A percentile compares a stretch with the other conserved stretches of the same genome.
Conservation (phyloP, 2,888 invertebrate species). For the Drosophila melanocephala region DNA sequence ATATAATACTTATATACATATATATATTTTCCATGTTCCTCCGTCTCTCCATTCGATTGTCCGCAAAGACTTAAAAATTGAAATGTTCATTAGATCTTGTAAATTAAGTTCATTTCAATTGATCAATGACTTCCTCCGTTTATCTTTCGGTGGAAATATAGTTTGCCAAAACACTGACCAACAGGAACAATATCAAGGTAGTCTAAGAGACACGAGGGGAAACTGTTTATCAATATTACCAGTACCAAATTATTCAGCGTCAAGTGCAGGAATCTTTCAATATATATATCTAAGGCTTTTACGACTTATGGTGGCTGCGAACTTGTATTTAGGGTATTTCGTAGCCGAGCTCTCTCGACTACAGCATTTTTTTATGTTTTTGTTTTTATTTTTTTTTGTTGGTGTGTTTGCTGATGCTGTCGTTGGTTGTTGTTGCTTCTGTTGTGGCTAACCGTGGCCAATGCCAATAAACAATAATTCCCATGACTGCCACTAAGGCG, state of each 20-base stretch:
- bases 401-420: slow-evolving; percentile 25
- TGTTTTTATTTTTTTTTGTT: slow-evolving; percentile 2
- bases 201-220: not conserved
- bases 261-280: not conserved
- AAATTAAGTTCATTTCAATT: not conserved
- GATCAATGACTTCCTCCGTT: not conserved
- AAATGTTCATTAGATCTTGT: not conserved
- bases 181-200: not conserved
- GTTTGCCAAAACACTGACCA: not conserved
- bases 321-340: not conserved
- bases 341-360: not conserved
- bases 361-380: not conserved
- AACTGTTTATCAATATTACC: not conserved
- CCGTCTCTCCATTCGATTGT: no score
- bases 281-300: not conserved
- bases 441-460: slow-evolving; percentile 72
- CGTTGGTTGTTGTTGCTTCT: slow-evolving; percentile 35
- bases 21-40: not conserved
- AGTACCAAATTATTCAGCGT: not conserved
- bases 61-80: not conserved
- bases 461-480: slow-evolving; percentile 82
- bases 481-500: slow-evolving; percentile 81
- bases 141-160: not conserved
- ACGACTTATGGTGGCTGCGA: not conserved
- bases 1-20: not conserved